These are phyloP conservation scores for Metopia argyrocephala DNA, from an alignment of 2,888 invertebrate species.

Conservation along the genomic window DNA sequence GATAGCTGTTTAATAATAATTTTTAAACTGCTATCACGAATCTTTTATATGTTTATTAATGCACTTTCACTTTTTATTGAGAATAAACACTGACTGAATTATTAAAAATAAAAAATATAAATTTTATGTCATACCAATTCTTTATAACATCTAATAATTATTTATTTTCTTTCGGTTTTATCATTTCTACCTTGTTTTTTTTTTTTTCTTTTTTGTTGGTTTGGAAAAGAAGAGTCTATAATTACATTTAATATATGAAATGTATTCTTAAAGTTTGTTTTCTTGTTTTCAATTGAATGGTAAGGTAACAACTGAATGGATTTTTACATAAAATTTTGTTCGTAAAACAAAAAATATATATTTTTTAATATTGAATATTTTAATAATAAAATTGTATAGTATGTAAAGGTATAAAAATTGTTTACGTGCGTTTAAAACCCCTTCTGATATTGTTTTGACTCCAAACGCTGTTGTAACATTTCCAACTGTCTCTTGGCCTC, in stretches of 20 bases:
- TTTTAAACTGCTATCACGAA: too few species aligned
- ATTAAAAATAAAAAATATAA: background rate
- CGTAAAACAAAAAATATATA: conserved; percentile 20
- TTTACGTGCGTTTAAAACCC: conserved; percentile 83
- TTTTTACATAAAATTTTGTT: conserved; percentile 36
- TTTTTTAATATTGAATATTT: conserved; percentile 32
- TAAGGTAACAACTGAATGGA: conserved; percentile 20
- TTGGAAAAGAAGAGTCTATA: conserved; percentile 6
- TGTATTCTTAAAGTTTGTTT: background rate
- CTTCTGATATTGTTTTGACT: conserved; percentile 92
- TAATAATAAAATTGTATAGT: conserved; percentile 10
- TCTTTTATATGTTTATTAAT: background rate
- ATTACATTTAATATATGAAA: background rate
- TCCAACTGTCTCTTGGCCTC: conserved; percentile 96
- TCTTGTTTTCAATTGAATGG: background rate
- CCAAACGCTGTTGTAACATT: conserved; percentile 90
- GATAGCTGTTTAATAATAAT: too few species aligned
- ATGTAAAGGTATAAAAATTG: background rate
- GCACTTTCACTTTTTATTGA: background rate
- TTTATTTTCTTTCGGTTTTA: conserved; percentile 21
- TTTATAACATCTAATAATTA: conserved; percentile 37
- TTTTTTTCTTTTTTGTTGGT: conserved; percentile 1
- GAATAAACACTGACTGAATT: background rate
- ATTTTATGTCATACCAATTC: background rate
- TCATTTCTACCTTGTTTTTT: background rate